Base-by-base conservation (phyloP, 2,888 invertebrate species). In the Drosophila tanythrix region DNA sequence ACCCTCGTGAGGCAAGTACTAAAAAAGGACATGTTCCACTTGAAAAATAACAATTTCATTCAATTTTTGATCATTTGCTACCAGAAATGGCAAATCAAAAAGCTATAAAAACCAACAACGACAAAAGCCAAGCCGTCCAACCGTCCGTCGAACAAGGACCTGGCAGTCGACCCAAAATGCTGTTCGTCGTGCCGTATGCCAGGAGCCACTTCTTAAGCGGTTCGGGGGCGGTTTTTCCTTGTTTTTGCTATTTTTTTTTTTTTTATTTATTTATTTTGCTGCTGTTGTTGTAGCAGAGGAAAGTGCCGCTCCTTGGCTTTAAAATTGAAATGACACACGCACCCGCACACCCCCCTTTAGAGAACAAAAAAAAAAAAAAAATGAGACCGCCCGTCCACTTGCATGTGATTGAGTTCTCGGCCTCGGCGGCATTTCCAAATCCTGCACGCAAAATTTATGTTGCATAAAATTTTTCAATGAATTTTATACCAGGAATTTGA, bases 381-480 rank as follows among this genome's bases (percentile, higher is more conserved):
- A 40, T 1, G 11, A 2, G 46, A 8, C 46, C 46, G 3, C 29
- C 27, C 68, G n/a, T 25, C 31, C 25, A 40, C 70, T 83, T 87
- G 87, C 84, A 75, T 76, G 88, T 85, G 84, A 89, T 89, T 88
- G 84, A 89, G 83, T 87, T 65, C 53, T 74, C 67, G 70, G 64
- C 64, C 76, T 53, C 48, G 58, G 43, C 63, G 74, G 74, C 74
- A 61, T 59, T 64, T 59, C 53, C 82, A 91, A 90, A 89, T 89
- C 88, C 91, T 77, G 74, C 81, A 90, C 82, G 75, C 82, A 90
- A 88, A 90, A 90, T 90, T 90, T 90, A 90, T 90, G 90, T 90
- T 89, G 91, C 90, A 90, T 90, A 90, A 89, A 91, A 91, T 90
- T 90, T 91, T 89, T 89, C 90, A 91, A 89, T 91, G 89, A 89